Conservation (phyloP, 2,113 vertebrate species). For the Neogobius melanostomus region DNA sequence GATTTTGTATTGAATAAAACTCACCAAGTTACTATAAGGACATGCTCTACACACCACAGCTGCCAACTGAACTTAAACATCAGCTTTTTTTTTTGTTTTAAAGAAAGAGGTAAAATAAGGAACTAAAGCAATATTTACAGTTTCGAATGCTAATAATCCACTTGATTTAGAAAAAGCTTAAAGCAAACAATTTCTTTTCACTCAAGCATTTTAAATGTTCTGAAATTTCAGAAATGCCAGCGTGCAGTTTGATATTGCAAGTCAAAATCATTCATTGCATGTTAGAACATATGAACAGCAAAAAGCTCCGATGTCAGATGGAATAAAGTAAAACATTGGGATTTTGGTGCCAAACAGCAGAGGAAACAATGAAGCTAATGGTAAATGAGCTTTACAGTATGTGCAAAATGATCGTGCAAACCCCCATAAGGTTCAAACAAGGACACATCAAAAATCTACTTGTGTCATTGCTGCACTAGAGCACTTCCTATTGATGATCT, state of each 20-base stretch:
- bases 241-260: too few relatives aligned
- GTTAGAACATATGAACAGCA: neutral
- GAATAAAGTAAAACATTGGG: neutral
- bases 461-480: neutral
- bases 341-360: neutral
- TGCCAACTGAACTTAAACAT: too few relatives aligned
- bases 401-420: too few relatives aligned
- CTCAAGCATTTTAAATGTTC: too few relatives aligned
- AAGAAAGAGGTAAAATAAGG: too few relatives aligned
- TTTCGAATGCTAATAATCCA: neutral
- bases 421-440: too few relatives aligned
- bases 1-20: too few relatives aligned
- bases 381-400: neutral
- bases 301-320: neutral
- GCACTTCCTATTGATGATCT: neutral
- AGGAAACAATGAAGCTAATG: neutral
- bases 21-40: too few relatives aligned
- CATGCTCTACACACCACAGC: too few relatives aligned
- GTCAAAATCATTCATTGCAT: neutral
- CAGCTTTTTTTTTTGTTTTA: too few relatives aligned
- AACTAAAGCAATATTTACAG: too few relatives aligned
- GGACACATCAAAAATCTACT: neutral
- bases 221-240: too few relatives aligned
- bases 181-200: neutral
- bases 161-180: neutral